phyloP scores from a whole-genome alignment of 1,140 invertebrate genomes.

The Stenopsyche tienmushanensis region DNA sequence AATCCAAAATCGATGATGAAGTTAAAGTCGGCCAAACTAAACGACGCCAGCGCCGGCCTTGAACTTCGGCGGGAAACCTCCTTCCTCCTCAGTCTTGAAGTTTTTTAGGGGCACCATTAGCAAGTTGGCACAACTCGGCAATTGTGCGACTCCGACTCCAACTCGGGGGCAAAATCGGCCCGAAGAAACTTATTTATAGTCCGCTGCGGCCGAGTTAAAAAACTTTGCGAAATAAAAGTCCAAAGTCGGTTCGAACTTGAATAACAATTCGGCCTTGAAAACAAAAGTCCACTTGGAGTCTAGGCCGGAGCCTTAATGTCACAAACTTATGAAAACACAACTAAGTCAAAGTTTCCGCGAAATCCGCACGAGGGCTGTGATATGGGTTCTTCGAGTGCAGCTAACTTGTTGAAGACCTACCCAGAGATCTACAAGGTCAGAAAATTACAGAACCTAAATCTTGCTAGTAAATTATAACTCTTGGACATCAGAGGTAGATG shows the following conservation, averaged over 20 bases:
- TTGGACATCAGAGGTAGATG: too few relatives aligned
- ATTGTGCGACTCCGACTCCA: slow-evolving; percentile 31
- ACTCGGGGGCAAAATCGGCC: slow-evolving; percentile 22
- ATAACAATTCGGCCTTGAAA: slow-evolving; percentile 42
- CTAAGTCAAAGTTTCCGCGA: slow-evolving; percentile 15
- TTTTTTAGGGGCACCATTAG: slow-evolving; percentile 40
- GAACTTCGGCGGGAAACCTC: slow-evolving; percentile 29
- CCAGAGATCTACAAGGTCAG: too few relatives aligned
- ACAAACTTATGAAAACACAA: slow-evolving; percentile 40
- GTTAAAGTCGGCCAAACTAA: slow-evolving; percentile 40
- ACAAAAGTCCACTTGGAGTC: slow-evolving; percentile 36
- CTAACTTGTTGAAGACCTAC: neutral
- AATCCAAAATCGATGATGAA: slow-evolving; percentile 39
- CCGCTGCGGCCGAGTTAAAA: slow-evolving; percentile 35
- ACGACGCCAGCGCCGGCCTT: slow-evolving; percentile 28
- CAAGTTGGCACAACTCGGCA: slow-evolving; percentile 39
- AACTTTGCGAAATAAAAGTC: slow-evolving; percentile 42
- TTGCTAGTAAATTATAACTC: too few relatives aligned
- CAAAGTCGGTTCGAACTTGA: slow-evolving; percentile 41
- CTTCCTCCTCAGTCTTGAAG: slow-evolving; percentile 26
- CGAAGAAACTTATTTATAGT: slow-evolving; percentile 42
- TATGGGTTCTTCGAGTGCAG: neutral
- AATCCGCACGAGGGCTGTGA: neutral
- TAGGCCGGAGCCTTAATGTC: slow-evolving; percentile 34
- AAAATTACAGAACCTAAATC: too few relatives aligned